phyloP scores from a whole-genome alignment of 2,888 invertebrate genomes.

The Nasonovia ribisnigri region DNA sequence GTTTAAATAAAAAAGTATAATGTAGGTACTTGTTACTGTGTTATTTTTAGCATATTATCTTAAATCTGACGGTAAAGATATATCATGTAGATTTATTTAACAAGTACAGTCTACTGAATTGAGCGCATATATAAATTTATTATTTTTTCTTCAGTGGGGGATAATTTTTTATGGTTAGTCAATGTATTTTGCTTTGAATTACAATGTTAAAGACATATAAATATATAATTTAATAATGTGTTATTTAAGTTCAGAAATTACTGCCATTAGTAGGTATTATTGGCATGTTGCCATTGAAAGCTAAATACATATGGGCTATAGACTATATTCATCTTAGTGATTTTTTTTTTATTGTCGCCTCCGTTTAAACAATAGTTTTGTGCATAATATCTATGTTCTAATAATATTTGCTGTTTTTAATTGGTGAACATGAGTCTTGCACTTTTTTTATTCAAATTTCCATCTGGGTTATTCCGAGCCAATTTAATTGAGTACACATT shows the following conservation, averaged over 20 bases:
- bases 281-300: constrained; percentile 13
- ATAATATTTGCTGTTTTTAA: neutral
- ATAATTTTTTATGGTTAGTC: neutral
- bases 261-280: neutral
- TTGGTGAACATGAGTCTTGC: neutral
- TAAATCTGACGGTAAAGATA: neutral
- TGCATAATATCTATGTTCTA: neutral
- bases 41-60: neutral
- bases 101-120: neutral
- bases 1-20: neutral
- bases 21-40: neutral
- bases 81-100: neutral
- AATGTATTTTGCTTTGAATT: neutral
- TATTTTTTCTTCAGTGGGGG: neutral
- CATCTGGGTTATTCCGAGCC: neutral
- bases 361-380: neutral
- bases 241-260: neutral
- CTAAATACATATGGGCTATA: neutral
- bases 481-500: neutral
- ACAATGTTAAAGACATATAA: neutral
- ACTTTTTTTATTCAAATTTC: neutral
- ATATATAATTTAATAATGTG: neutral
- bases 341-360: neutral
- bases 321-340: neutral
- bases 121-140: neutral